Conservation (phyloP, 37 sponge, comb jelly and placozoan genomes). For the Beroe ovata region DNA sequence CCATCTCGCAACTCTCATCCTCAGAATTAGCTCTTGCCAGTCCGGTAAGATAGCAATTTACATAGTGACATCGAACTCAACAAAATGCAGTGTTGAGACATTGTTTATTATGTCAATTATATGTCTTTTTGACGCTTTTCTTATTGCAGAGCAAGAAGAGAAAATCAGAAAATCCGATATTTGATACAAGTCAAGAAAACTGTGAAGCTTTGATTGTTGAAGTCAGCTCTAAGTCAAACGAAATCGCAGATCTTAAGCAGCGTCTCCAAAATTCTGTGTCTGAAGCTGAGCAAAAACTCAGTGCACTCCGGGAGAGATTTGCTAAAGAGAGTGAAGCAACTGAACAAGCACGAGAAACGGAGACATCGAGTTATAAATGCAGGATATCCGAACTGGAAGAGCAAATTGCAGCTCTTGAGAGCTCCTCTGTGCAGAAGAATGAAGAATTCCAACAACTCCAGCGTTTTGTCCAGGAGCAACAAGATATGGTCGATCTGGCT, state of each 20-base stretch:
- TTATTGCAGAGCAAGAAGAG: slow-evolving; percentile 48
- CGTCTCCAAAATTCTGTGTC: background rate
- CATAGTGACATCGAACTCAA: too few species aligned
- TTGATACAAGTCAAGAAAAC: background rate
- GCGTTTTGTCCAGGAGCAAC: background rate
- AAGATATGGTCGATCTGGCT: background rate
- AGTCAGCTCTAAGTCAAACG: background rate
- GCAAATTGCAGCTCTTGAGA: background rate
- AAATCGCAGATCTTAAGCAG: slow-evolving; percentile 1
- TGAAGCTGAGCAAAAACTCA: slow-evolving; percentile 8
- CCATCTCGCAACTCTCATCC: background rate
- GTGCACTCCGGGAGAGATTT: background rate
- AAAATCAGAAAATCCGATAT: background rate
- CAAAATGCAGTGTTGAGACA: too few species aligned
- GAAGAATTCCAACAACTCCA: slow-evolving; percentile 10
- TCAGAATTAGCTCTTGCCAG: background rate
- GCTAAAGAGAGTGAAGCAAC: background rate
- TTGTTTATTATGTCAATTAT: too few species aligned
- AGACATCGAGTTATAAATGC: background rate
- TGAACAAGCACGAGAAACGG: background rate
- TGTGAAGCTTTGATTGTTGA: background rate
- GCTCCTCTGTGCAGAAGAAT: background rate
- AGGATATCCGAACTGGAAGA: slow-evolving; percentile 1
- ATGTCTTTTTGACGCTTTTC: too few species aligned
- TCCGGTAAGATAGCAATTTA: too few species aligned